These are phyloP conservation scores for Drosophila setifemur DNA, from an alignment of 1,140 invertebrate species.

Conservation along the genomic window DNA sequence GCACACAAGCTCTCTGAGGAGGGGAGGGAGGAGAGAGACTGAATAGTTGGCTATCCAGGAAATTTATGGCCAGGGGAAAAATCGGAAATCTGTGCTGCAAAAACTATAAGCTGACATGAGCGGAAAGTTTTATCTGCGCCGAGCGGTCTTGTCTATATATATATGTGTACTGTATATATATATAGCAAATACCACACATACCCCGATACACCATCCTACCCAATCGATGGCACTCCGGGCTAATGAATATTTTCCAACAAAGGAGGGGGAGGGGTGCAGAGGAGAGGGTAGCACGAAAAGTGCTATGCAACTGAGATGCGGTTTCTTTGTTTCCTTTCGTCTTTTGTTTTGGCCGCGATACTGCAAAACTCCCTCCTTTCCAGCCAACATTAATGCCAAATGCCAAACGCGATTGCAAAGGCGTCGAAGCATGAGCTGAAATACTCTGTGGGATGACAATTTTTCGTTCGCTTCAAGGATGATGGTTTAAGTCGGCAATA, in stretches of 20 bases:
- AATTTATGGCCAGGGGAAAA: constrained; percentile 63
- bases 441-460: constrained; percentile 57
- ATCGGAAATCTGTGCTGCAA: constrained; percentile 63
- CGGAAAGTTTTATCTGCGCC: constrained; percentile 55
- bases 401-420: constrained; percentile 73
- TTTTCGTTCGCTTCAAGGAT: constrained; percentile 11
- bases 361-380: constrained; percentile 6
- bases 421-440: constrained; percentile 72
- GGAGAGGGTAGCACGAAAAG: neutral
- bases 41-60: constrained; percentile 63
- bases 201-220: constrained; percentile 32
- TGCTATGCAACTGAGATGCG: constrained; percentile 57
- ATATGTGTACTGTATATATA: neutral
- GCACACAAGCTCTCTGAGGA: neutral
- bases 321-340: constrained; percentile 63
- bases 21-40: constrained; percentile 4
- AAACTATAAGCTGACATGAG: constrained; percentile 67
- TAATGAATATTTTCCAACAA: constrained; percentile 70
- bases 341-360: constrained; percentile 26
- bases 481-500: neutral
- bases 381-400: constrained; percentile 62
- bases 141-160: neutral
- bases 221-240: constrained; percentile 54
- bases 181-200: neutral
- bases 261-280: constrained; percentile 8